A percentile compares a stretch with the other conserved stretches of the same genome.
Evolutionary conservation across 2,113 vertebrate genomes (phyloP).

Genomic region (Lutjanus erythropterus): DNA sequence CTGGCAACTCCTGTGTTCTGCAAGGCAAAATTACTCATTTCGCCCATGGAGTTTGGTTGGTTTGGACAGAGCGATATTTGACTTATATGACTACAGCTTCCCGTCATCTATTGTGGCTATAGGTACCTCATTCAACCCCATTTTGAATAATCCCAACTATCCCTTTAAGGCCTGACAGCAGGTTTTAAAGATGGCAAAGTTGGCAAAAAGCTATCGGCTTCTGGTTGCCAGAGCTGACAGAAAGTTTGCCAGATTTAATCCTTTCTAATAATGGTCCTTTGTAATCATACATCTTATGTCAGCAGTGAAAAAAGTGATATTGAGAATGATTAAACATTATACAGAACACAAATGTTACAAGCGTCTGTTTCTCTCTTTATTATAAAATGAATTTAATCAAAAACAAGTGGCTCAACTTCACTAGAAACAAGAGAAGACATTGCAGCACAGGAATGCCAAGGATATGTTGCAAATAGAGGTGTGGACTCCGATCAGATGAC

Average conservation of each 20-base stretch:
- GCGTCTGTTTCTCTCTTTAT: not conserved
- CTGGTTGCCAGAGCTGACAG: not conserved
- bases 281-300: not conserved
- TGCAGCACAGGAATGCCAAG: not conserved
- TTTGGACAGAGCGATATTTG: too few relatives aligned
- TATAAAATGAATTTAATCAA: not conserved
- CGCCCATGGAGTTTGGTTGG: too few relatives aligned
- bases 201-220: not conserved
- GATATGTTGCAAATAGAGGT: too few relatives aligned
- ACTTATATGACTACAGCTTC: too few relatives aligned
- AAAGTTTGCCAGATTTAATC: not conserved
- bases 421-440: not conserved
- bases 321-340: not conserved
- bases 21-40: too few relatives aligned
- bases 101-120: too few relatives aligned
- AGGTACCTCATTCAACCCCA: too few relatives aligned
- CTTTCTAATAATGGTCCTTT: not conserved
- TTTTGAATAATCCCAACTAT: too few relatives aligned
- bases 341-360: not conserved
- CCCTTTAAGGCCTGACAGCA: constrained; percentile 8
- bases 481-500: too few relatives aligned
- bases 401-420: not conserved
- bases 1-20: too few relatives aligned
- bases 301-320: not conserved
- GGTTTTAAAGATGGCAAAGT: not conserved